A percentile compares a stretch with the other conserved stretches of the same genome.
phyloP scores from a whole-genome alignment of 2,888 invertebrate genomes.

The Habroteleia sp. region DNA sequence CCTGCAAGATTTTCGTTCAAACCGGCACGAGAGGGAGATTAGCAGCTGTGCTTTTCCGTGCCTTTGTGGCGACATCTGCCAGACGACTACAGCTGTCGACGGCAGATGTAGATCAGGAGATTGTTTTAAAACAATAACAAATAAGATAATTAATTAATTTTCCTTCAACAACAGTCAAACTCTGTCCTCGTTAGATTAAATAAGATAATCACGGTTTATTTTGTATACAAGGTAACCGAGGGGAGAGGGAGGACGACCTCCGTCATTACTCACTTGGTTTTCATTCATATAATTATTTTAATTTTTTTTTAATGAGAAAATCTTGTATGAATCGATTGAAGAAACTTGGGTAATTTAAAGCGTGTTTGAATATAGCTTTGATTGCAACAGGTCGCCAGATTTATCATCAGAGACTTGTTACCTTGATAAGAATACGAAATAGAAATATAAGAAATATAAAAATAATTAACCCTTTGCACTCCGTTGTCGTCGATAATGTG shows the following conservation, averaged over 20 bases:
- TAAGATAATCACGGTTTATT: no score
- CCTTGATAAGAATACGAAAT: constrained; percentile 73
- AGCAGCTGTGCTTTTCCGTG: constrained; percentile 66
- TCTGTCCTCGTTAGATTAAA: no score
- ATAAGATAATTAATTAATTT: no score
- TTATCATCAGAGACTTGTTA: constrained; percentile 80
- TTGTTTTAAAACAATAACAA: constrained; percentile 43
- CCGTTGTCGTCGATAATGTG: no score
- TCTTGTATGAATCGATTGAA: no score
- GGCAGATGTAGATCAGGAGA: constrained; percentile 69
- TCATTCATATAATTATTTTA: background rate
- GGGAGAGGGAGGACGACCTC: constrained; percentile 79
- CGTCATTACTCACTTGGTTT: constrained; percentile 77
- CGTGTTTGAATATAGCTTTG: no score
- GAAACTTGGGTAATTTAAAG: no score
- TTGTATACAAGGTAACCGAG: constrained; percentile 78
- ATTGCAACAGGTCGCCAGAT: constrained; percentile 78
- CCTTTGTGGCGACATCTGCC: constrained; percentile 73
- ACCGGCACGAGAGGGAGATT: constrained; percentile 1
- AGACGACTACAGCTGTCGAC: constrained; percentile 70
- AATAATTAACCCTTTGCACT: background rate
- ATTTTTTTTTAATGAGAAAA: no score
- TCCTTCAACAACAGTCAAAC: no score
- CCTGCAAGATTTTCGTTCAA: constrained; percentile 26
- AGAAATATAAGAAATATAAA: background rate